These are phyloP conservation scores for Steatocranus sp. DNA, from an alignment of 2,797 vertebrate genomes.

Conservation along the genomic window DNA sequence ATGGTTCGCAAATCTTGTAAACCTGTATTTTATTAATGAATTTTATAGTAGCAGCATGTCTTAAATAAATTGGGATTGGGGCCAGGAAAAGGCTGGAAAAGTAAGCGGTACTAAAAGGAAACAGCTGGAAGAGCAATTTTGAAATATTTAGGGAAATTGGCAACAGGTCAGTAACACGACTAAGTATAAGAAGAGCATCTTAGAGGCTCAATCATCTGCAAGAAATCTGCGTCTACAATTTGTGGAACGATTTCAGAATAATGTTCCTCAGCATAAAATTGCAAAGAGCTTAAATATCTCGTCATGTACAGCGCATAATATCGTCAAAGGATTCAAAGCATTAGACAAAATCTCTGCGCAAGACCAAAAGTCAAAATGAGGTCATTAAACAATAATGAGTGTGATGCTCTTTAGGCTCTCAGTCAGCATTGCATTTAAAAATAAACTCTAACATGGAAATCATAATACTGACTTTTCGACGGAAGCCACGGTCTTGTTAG, in stretches of 20 bases:
- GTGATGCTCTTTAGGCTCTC: not conserved
- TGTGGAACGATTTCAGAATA: not conserved
- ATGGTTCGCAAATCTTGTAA: not conserved
- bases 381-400: not conserved
- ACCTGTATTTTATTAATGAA: not conserved
- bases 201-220: not conserved
- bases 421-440: not conserved
- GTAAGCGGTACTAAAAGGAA: not conserved
- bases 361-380: not conserved
- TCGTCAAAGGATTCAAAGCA: not conserved
- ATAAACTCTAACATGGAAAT: not conserved
- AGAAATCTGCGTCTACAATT: not conserved
- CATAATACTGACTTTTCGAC: not conserved
- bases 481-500: not conserved
- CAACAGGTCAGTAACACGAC: not conserved
- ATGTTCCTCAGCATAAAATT: not conserved
- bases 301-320: not conserved
- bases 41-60: not conserved
- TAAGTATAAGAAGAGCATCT: not conserved
- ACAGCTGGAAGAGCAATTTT: not conserved
- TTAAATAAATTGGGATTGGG: not conserved
- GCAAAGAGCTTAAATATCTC: not conserved
- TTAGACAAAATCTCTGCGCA: not conserved
- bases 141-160: not conserved
- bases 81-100: not conserved